Evolutionary conservation across 2,888 invertebrate species (phyloP).

Genomic region (Leucania comma): DNA sequence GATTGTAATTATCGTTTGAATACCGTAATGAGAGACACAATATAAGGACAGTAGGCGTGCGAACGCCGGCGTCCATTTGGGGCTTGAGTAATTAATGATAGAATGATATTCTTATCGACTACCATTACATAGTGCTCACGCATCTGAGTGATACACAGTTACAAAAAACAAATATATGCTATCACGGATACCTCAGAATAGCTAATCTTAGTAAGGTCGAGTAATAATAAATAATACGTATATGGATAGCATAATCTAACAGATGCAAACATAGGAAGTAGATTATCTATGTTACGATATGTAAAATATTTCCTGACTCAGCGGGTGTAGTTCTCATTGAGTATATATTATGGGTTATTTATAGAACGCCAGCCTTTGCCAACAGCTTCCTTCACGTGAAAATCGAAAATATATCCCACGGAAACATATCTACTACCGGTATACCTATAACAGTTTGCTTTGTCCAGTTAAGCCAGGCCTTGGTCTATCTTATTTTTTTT

Average conservation of each 20-base stretch:
- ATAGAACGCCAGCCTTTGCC: not conserved
- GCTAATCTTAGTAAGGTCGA: conserved; percentile 14
- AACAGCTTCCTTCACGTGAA: not conserved
- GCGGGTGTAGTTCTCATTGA: conserved; percentile 26
- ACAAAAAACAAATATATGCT: not conserved
- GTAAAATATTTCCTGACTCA: conserved; percentile 38
- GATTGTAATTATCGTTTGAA: no score
- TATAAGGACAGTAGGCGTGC: no score
- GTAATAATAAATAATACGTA: conserved; percentile 9
- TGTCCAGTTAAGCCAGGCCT: not conserved
- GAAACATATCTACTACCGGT: not conserved
- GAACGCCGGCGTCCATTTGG: no score
- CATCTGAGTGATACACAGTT: not conserved
- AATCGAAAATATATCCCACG: not conserved
- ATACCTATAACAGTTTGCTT: not conserved
- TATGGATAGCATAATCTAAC: conserved; percentile 18
- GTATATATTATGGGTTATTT: conserved; percentile 1
- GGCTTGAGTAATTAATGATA: no score
- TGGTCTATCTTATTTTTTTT: not conserved
- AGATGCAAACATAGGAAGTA: conserved; percentile 39
- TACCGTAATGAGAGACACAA: no score
- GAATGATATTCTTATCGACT: not conserved
- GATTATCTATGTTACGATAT: conserved; percentile 19
- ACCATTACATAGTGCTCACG: not conserved
- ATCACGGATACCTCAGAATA: conserved; percentile 33